A percentile compares a stretch with the other conserved stretches of the same genome.
Evolutionary conservation across 2,113 vertebrate genomes (phyloP).

Genomic region (cat (Felis catus)): F.catus_Fca126_mat1.0 CM031416.1:127141001-127141500

Average conservation of each 20-base stretch:
- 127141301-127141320: background rate
- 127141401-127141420: background rate
- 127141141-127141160: background rate
- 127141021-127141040: background rate
- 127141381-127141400: background rate
- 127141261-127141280: background rate
- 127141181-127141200: background rate
- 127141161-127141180: background rate
- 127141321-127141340: background rate
- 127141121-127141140: background rate
- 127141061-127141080: background rate
- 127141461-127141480: background rate
- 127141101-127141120: background rate
- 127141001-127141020: background rate
- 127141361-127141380: background rate
- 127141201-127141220: background rate
- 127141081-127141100: background rate
- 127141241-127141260: background rate
- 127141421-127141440: background rate
- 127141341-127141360: background rate
- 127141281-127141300: background rate
- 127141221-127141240: background rate
- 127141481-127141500: background rate
- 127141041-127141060: background rate
- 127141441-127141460: background rate